phyloP scores from a whole-genome alignment of 2,113 vertebrate species.

The Desmodus rotundus region DNA sequence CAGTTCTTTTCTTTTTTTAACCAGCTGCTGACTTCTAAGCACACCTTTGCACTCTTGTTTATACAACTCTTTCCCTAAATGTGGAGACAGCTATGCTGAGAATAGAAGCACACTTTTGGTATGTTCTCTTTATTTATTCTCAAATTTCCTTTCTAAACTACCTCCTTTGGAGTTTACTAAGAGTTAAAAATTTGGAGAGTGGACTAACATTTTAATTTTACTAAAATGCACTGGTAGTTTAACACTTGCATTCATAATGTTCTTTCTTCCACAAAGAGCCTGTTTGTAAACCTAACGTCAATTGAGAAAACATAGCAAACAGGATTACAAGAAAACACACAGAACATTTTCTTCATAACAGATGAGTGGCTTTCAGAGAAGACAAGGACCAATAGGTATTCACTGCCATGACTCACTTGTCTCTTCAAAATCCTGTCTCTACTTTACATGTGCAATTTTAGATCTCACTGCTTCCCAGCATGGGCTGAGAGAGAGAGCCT shows the following conservation, averaged over 20 bases:
- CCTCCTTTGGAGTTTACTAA: not conserved
- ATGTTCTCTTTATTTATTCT: conserved; percentile 7
- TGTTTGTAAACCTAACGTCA: conserved; percentile 49
- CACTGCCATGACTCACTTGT: not conserved
- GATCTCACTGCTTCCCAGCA: conserved; percentile 35
- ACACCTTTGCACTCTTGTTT: not conserved
- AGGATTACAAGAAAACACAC: conserved; percentile 44
- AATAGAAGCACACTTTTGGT: not conserved
- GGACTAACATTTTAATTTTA: conserved; percentile 51
- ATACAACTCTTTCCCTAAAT: not conserved
- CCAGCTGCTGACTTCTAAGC: not conserved
- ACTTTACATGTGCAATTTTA: conserved; percentile 30
- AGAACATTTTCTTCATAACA: conserved; percentile 46
- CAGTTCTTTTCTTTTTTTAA: not conserved
- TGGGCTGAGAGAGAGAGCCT: not conserved
- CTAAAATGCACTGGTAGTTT: conserved; percentile 9
- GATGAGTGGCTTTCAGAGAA: conserved; percentile 44
- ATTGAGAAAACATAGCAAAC: conserved; percentile 26
- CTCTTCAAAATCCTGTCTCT: not conserved
- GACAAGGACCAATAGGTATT: conserved; percentile 29
- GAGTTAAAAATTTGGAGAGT: not conserved
- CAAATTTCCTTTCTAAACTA: conserved; percentile 24
- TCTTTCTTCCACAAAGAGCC: conserved; percentile 11
- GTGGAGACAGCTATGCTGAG: not conserved
- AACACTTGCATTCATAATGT: conserved; percentile 15